Conservation (phyloP, 2,113 vertebrate genomes). For the Australoheros scitulus region DNA sequence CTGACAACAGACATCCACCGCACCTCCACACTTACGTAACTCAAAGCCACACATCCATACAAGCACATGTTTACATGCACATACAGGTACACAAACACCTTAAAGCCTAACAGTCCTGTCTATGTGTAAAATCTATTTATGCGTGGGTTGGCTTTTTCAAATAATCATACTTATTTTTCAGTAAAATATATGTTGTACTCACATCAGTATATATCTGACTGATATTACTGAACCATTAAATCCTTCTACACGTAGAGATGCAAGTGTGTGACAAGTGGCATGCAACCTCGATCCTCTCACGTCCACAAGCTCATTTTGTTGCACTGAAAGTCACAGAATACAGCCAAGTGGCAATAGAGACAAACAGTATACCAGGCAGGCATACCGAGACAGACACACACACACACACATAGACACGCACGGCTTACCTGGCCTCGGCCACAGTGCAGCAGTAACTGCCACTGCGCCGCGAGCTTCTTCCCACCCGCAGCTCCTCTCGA, state of each 20-base stretch:
- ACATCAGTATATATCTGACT: not conserved
- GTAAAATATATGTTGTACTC: not conserved
- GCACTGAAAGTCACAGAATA: not conserved
- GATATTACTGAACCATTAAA: not conserved
- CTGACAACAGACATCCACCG: constrained; percentile 34
- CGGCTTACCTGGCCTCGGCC: constrained; percentile 88
- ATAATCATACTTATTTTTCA: not conserved
- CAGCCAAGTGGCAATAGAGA: not conserved
- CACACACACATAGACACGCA: not conserved
- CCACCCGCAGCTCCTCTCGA: constrained; percentile 85
- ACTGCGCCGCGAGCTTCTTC: constrained; percentile 81
- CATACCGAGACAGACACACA: constrained; percentile 10
- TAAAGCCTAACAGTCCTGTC: not conserved
- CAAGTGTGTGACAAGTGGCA: not conserved
- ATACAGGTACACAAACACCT: constrained; percentile 20
- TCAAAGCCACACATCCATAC: constrained; percentile 13
- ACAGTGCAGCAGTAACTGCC: constrained; percentile 89
- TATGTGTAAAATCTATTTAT: not conserved
- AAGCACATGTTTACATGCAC: constrained; percentile 14
- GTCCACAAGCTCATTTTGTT: constrained; percentile 3
- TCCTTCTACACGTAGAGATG: not conserved
- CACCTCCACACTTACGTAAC: constrained; percentile 67
- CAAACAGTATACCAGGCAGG: not conserved
- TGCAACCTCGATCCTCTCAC: not conserved
- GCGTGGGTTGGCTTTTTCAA: not conserved